Evolutionary conservation across 2,797 vertebrate species (phyloP).

Genomic region (Manis javanica): DNA sequence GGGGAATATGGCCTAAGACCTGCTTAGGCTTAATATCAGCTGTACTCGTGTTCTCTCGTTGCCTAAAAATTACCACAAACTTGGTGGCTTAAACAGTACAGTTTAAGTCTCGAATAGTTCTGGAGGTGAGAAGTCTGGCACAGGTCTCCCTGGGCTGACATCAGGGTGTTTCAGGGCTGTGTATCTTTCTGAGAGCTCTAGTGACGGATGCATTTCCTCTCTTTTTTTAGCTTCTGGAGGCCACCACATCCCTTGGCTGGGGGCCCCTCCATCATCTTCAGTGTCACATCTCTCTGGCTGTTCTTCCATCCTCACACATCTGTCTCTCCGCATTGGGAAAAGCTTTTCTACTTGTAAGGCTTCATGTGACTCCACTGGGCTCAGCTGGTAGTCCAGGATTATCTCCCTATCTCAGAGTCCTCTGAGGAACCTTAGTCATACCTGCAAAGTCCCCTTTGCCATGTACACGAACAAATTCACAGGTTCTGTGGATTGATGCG

Average conservation of each 20-base stretch:
- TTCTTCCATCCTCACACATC: not conserved
- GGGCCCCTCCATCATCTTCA: not conserved
- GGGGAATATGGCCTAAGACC: not conserved
- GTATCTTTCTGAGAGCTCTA: not conserved
- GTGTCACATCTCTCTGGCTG: not conserved
- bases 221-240: not conserved
- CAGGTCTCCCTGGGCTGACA: not conserved
- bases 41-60: not conserved
- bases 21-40: not conserved
- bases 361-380: not conserved
- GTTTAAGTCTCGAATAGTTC: not conserved
- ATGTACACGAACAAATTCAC: not conserved
- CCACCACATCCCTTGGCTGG: not conserved
- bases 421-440: not conserved
- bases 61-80: constrained; percentile 4
- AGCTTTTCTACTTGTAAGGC: constrained; percentile 18
- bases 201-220: not conserved
- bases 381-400: not conserved
- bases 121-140: not conserved
- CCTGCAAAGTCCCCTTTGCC: constrained; percentile 2
- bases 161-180: not conserved
- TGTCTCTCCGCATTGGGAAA: not conserved
- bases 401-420: not conserved
- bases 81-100: not conserved
- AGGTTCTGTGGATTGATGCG: not conserved